Evolutionary conservation across 2,113 vertebrate genomes (phyloP).

Genomic region (Beaufortia kweichowensis): DNA sequence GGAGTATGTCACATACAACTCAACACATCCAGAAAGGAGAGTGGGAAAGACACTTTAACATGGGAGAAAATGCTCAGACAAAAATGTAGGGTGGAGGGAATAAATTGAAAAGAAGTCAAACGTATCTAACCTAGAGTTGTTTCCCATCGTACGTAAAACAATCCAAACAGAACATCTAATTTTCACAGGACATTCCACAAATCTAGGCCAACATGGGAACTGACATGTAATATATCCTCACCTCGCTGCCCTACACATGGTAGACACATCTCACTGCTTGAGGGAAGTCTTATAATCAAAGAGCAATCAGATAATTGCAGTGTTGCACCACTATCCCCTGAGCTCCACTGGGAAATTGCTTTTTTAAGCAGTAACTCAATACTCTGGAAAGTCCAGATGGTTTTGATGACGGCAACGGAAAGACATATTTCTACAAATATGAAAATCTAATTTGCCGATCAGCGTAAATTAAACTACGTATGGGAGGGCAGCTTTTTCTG

Average conservation of each 20-base stretch:
- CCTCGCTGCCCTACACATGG: constrained; percentile 63
- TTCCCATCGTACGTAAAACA: neutral
- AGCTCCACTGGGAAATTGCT: constrained; percentile 68
- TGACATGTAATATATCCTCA: constrained; percentile 57
- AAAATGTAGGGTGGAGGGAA: constrained; percentile 27
- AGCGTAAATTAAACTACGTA: constrained; percentile 33
- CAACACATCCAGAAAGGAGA: constrained; percentile 57
- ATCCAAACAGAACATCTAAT: constrained; percentile 21
- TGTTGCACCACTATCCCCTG: constrained; percentile 72
- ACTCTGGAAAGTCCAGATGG: constrained; percentile 77
- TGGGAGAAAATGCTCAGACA: constrained; percentile 30
- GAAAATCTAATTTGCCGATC: constrained; percentile 62
- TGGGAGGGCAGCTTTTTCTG: constrained; percentile 14
- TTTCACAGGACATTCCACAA: constrained; percentile 45
- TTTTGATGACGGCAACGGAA: constrained; percentile 50
- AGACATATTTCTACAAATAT: constrained; percentile 56
- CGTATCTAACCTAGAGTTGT: constrained; percentile 32
- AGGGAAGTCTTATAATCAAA: constrained; percentile 73
- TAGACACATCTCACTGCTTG: constrained; percentile 69
- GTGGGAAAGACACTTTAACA: constrained; percentile 9
- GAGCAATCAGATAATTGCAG: constrained; percentile 76
- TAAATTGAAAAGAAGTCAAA: constrained; percentile 35
- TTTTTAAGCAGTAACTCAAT: constrained; percentile 68
- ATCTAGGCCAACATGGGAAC: constrained; percentile 8
- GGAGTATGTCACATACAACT: constrained; percentile 75